Conservation (phyloP, 2,113 vertebrate genomes). For the Crocuta crocuta region DNA sequence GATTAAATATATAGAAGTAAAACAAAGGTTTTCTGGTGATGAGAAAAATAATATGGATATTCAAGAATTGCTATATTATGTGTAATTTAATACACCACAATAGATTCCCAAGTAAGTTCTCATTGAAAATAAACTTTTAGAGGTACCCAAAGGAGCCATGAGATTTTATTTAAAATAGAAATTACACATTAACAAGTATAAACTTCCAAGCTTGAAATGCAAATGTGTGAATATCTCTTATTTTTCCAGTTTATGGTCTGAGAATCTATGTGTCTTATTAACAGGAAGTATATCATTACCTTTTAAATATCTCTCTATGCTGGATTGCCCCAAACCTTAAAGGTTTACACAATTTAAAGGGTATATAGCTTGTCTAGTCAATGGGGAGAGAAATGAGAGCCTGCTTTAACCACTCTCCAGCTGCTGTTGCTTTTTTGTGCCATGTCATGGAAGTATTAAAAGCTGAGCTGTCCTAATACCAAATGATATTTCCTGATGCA, state of each 20-base stretch:
- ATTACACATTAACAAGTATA: not conserved
- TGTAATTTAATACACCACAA: not conserved
- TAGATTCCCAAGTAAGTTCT: not conserved
- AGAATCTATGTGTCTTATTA: not conserved
- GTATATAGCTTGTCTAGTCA: not conserved
- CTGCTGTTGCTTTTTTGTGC: not conserved
- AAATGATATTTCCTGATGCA: not conserved
- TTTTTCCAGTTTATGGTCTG: not conserved
- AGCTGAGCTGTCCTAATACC: not conserved
- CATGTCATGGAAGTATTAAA: not conserved
- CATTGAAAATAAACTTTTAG: not conserved
- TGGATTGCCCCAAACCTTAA: not conserved
- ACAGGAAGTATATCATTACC: not conserved
- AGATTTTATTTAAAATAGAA: constrained; percentile 39
- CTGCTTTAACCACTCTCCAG: not conserved
- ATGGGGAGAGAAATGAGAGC: not conserved
- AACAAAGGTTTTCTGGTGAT: not conserved
- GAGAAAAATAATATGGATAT: not conserved
- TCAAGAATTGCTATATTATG: not conserved
- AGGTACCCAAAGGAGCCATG: not conserved
- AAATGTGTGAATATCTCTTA: not conserved
- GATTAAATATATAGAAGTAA: not conserved
- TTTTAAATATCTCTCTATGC: not conserved
- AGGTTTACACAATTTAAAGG: not conserved
- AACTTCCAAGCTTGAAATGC: not conserved